phyloP scores from a whole-genome alignment of 2,113 vertebrate genomes.

The Garra rufa region DNA sequence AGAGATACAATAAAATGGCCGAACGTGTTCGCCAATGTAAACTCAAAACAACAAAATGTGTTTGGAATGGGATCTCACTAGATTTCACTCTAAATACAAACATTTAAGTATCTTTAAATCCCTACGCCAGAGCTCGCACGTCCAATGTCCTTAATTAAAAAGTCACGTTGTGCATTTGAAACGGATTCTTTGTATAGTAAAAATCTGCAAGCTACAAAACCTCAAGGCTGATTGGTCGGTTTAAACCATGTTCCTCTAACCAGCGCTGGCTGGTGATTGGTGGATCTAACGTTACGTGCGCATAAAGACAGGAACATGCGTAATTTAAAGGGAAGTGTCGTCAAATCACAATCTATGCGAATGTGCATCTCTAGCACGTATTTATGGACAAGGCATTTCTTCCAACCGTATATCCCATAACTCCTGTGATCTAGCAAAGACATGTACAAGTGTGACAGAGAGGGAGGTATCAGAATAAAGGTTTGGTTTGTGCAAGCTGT shows the following conservation, averaged over 20 bases:
- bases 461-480: not conserved
- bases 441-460: not conserved
- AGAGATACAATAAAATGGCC: slow-evolving; percentile 66
- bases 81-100: slow-evolving; percentile 29
- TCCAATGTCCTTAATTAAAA: slow-evolving; percentile 55
- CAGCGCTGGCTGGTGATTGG: slow-evolving; percentile 36
- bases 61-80: slow-evolving; percentile 35
- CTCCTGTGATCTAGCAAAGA: slow-evolving; percentile 23
- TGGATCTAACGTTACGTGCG: slow-evolving; percentile 44
- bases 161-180: slow-evolving; percentile 44
- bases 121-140: slow-evolving; percentile 41
- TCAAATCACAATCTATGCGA: slow-evolving; percentile 14
- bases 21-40: slow-evolving; percentile 55
- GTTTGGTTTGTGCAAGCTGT: slow-evolving; percentile 16
- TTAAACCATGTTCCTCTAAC: slow-evolving; percentile 51
- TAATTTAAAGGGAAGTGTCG: slow-evolving; percentile 67
- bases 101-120: slow-evolving; percentile 33
- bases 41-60: slow-evolving; percentile 59
- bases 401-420: not conserved
- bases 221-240: slow-evolving; percentile 59
- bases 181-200: slow-evolving; percentile 60
- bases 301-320: slow-evolving; percentile 61
- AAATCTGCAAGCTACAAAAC: slow-evolving; percentile 66
- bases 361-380: not conserved
- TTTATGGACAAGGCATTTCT: slow-evolving; percentile 26